Percentiles rank a stretch among this genome's conserved stretches.
Evolutionary conservation across 2,113 vertebrate species (phyloP).

Genomic region (Manacus vitellinus): DNA sequence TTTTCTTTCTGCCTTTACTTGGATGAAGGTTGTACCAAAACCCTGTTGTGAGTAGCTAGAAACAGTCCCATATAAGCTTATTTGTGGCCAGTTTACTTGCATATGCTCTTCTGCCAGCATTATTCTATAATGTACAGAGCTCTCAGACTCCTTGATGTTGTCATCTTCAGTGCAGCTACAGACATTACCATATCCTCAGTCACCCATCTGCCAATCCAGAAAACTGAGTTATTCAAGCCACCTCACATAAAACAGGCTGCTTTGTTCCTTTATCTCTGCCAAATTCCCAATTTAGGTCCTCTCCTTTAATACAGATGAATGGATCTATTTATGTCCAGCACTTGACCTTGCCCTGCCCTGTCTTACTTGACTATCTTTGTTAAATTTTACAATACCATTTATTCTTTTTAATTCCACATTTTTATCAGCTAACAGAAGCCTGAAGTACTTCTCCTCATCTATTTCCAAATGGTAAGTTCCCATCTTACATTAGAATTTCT

Average conservation of each 20-base stretch:
- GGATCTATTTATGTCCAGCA: not conserved
- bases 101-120: not conserved
- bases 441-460: not conserved
- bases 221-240: not conserved
- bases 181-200: not conserved
- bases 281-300: not conserved
- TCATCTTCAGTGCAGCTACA: not conserved
- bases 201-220: not conserved
- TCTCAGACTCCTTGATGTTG: not conserved
- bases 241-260: not conserved
- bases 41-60: not conserved
- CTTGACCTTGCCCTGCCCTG: not conserved
- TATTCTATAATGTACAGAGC: not conserved
- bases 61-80: not conserved
- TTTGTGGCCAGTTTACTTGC: not conserved
- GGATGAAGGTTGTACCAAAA: not conserved
- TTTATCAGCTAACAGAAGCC: not conserved
- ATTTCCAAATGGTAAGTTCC: not conserved
- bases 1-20: not conserved
- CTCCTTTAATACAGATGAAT: not conserved
- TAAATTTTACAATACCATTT: not conserved
- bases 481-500: not conserved
- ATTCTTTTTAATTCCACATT: not conserved
- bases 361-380: not conserved
- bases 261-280: not conserved